Percentiles rank a stretch among this genome's conserved stretches.
Evolutionary conservation across 2,113 vertebrate species (phyloP).

Genomic region (Poecile atricapillus): DNA sequence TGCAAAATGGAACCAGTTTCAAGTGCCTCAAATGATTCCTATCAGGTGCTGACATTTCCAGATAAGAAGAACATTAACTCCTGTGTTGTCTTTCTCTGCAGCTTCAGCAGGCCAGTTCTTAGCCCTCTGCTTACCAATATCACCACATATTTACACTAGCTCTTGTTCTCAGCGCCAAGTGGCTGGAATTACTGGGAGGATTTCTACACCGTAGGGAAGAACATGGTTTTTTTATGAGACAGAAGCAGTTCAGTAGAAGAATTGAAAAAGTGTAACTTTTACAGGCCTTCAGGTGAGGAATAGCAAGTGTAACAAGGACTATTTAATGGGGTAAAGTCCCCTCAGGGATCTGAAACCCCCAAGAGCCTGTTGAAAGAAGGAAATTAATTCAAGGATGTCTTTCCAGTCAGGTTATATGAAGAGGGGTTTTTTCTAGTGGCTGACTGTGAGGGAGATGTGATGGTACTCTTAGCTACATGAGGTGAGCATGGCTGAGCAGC

Average conservation of each 20-base stretch:
- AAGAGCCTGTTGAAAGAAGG: background rate
- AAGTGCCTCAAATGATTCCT: background rate
- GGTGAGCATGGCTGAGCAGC: background rate
- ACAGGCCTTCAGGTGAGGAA: background rate
- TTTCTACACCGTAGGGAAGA: background rate
- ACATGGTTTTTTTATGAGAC: background rate
- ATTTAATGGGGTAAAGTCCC: background rate
- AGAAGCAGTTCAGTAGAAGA: background rate
- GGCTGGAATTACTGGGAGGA: background rate
- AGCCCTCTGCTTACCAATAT: background rate
- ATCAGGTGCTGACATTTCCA: constrained; percentile 1
- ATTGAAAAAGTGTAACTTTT: background rate
- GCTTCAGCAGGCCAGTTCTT: background rate
- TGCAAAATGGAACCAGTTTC: constrained; percentile 61
- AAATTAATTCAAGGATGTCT: background rate
- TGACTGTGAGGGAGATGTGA: background rate
- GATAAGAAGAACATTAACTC: constrained; percentile 4
- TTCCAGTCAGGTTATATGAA: background rate
- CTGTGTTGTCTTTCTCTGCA: background rate
- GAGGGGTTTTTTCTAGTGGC: background rate
- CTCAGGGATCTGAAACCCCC: background rate
- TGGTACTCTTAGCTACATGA: background rate
- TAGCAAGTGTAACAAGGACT: rapidly evolving
- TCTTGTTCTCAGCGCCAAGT: constrained; percentile 19
- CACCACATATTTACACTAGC: background rate